Evolutionary conservation across 2,888 invertebrate species (phyloP).

Genomic region (Pediacus dermestoides): DNA sequence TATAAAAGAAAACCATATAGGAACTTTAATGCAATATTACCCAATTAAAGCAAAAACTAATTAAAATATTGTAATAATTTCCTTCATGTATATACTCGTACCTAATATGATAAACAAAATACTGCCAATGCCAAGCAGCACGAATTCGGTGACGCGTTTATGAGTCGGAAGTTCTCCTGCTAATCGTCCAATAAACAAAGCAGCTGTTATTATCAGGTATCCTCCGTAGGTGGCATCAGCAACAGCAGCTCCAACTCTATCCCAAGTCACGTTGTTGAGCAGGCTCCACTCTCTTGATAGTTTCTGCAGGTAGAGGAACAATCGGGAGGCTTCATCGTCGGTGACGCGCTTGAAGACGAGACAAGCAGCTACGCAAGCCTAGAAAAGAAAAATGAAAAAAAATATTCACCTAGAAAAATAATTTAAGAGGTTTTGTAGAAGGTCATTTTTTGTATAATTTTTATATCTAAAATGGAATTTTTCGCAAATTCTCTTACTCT

Average conservation of each 20-base stretch:
- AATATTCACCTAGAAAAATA: neutral
- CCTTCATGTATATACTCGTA: conserved; percentile 46
- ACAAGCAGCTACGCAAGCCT: conserved; percentile 67
- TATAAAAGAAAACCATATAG: too few relatives aligned
- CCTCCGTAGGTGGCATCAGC: conserved; percentile 66
- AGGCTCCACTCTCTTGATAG: conserved; percentile 72
- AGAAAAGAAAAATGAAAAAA: conserved; percentile 30
- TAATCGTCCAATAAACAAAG: conserved; percentile 62
- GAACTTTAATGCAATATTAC: too few relatives aligned
- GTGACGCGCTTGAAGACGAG: conserved; percentile 67
- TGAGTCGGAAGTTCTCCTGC: conserved; percentile 64
- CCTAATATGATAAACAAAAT: conserved; percentile 66
- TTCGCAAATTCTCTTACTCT: too few relatives aligned
- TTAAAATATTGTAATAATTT: too few relatives aligned
- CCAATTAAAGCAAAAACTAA: too few relatives aligned
- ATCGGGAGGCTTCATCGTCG: conserved; percentile 66
- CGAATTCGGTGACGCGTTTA: conserved; percentile 62
- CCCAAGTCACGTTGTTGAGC: conserved; percentile 71
- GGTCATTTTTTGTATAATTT: conserved; percentile 3
- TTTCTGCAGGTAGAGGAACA: conserved; percentile 67
- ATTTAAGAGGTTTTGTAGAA: neutral
- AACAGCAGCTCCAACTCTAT: conserved; percentile 63
- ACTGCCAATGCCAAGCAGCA: conserved; percentile 67
- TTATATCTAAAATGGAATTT: too few relatives aligned
- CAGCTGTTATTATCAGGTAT: conserved; percentile 68